Evolutionary conservation across 2,888 invertebrate genomes (phyloP), one percentile per base, ranked within the genome.

Genomic region (Xylocampa areola): DNA sequence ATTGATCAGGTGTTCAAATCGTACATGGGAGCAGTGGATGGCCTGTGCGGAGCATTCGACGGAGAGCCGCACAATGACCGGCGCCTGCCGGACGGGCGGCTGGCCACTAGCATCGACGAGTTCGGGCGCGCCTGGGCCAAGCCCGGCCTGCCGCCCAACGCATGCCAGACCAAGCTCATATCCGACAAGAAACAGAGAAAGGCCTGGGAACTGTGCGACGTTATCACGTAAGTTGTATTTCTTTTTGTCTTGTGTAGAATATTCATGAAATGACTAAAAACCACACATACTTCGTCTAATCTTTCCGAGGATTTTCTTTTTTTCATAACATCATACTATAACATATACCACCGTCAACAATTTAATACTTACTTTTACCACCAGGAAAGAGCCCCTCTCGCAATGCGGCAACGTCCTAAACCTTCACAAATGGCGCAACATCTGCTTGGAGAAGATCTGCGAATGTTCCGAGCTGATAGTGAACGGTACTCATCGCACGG

Each of bases 51-150:
- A 1, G 96, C 95, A 55, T 97, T 95, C 84, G 97, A 97, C 86
- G 96, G 96, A 1, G 87, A 94, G 21, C 76, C 91, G 0, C 76
- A 81, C 35, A 97, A 97, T 85, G 98, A 98, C 81, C 96, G 96
- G 41, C 94, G 95, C 2, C 94, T 95, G 62, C 97, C 97, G 0
- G 95, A 95, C 82, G 97, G 97, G 0, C 81, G 79, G 0, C 78
- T 94, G 1, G 95, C 96, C 0, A 82, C 92, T 45, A 96, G 95
- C 37, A 96, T 96, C 0, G 94, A 94, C 17, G 96, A 96, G 70
- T 98, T 98, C 84, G 97, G 96, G 0, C 95, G 96, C 62, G 95
- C 96, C 66, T 98, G 98, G 98, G 95, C 95, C 51, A 94, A 95
- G 76, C 94, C 94, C 0, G 93, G 94, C 11, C 86, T 94, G 41